A percentile compares a stretch with the other conserved stretches of the same genome.
Evolutionary conservation across 2,888 invertebrate species (phyloP).

Genomic region (Andrena fulva): DNA sequence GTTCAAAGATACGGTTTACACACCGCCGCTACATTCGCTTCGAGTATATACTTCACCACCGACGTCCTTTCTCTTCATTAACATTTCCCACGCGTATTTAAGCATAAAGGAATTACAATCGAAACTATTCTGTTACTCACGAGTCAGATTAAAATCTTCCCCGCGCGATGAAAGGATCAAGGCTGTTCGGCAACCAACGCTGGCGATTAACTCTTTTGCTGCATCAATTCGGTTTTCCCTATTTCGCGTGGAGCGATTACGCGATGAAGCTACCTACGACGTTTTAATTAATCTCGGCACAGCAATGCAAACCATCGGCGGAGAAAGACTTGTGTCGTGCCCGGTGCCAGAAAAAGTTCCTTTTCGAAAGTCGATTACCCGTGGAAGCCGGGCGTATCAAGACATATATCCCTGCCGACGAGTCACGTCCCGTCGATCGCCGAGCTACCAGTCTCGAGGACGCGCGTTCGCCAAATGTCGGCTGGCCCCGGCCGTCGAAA

Average conservation of each 20-base stretch:
- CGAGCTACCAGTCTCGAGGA: neutral
- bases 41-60: neutral
- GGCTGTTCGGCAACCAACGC: neutral
- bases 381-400: conserved; percentile 35
- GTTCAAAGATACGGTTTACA: conserved; percentile 17
- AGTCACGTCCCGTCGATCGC: conserved; percentile 34
- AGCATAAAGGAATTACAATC: conserved; percentile 17
- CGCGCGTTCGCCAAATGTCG: conserved; percentile 32
- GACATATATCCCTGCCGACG: conserved; percentile 24
- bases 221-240: no score
- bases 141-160: conserved; percentile 18
- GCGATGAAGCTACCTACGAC: no score
- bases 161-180: neutral
- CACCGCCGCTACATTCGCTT: neutral
- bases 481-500: conserved; percentile 67
- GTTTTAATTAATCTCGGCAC: neutral
- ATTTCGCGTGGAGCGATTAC: no score
- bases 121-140: conserved; percentile 17
- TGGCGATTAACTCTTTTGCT: neutral
- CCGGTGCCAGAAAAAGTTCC: conserved; percentile 1
- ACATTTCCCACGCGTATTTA: conserved; percentile 23
- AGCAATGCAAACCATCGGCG: neutral
- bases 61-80: conserved; percentile 32
- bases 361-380: conserved; percentile 3
- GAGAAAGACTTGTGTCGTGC: neutral